These are phyloP conservation scores for Albula goreensis DNA, from an alignment of 2,113 vertebrate species.

Conservation along the genomic window DNA sequence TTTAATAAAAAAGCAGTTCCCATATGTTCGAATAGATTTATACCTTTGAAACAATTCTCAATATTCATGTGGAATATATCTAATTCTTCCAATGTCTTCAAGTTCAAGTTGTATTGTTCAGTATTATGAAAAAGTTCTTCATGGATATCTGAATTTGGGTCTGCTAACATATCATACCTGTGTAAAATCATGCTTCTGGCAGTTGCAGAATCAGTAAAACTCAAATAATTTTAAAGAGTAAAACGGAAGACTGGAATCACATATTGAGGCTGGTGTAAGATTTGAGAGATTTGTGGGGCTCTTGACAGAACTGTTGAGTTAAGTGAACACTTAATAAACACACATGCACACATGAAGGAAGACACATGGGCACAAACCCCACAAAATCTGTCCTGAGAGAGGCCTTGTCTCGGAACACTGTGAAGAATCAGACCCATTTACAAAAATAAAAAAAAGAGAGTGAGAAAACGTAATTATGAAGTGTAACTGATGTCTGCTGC, in stretches of 20 bases:
- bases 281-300: too few relatives aligned
- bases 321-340: too few relatives aligned
- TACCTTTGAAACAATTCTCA: neutral
- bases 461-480: neutral
- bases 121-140: neutral
- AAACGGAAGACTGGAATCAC: neutral
- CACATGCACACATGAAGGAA: too few relatives aligned
- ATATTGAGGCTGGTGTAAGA: neutral
- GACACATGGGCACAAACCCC: too few relatives aligned
- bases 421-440: too few relatives aligned
- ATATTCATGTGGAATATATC: neutral
- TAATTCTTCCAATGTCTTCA: neutral
- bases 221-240: neutral
- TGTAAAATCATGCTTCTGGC: neutral
- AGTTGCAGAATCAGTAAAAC: neutral
- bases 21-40: neutral
- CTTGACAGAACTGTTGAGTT: too few relatives aligned
- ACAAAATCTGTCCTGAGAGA: too few relatives aligned
- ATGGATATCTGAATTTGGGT: too few relatives aligned
- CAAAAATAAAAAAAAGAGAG: too few relatives aligned
- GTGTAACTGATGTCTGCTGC: neutral
- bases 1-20: neutral
- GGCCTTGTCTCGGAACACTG: too few relatives aligned
- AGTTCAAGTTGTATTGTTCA: neutral
- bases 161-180: neutral